Percentiles rank a stretch among this genome's conserved stretches.
Conservation (phyloP, 2,888 invertebrate species). For the Erebia palarica region DNA sequence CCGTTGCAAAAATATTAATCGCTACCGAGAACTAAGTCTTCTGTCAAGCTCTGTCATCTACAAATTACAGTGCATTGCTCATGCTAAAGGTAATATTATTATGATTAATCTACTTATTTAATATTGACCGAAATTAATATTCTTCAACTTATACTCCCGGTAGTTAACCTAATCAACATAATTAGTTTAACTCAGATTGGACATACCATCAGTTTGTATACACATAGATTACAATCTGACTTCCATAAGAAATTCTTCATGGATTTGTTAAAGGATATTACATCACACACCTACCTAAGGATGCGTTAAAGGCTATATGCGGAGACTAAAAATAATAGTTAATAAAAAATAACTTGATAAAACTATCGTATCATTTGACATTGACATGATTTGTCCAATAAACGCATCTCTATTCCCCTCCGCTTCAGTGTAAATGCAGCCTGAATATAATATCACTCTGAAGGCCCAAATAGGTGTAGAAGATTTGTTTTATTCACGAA, state of each 20-base stretch:
- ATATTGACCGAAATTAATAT: slow-evolving; percentile 23
- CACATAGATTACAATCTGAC: not conserved
- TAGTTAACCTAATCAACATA: slow-evolving; percentile 10
- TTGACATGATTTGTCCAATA: too few relatives aligned
- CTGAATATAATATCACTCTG: too few relatives aligned
- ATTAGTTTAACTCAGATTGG: slow-evolving; percentile 8
- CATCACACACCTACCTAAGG: not conserved
- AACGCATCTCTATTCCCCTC: too few relatives aligned
- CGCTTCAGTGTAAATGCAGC: too few relatives aligned
- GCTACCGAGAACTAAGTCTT: slow-evolving; percentile 21
- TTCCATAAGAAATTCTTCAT: not conserved
- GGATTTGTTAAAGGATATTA: not conserved
- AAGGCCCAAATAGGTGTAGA: not conserved
- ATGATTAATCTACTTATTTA: slow-evolving; percentile 20
- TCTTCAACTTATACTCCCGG: slow-evolving; percentile 12
- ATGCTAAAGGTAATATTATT: slow-evolving; percentile 16
- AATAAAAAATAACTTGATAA: too few relatives aligned
- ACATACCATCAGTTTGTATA: slow-evolving; percentile 10
- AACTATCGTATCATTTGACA: too few relatives aligned
- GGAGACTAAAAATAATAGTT: too few relatives aligned
- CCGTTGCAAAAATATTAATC: slow-evolving; percentile 16
- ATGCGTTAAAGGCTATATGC: too few relatives aligned
- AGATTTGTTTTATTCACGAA: not conserved
- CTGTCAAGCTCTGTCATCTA: slow-evolving; percentile 22
- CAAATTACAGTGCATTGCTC: slow-evolving; percentile 21